phyloP scores from a whole-genome alignment of 2,113 vertebrate genomes.

The Proteles cristata region DNA sequence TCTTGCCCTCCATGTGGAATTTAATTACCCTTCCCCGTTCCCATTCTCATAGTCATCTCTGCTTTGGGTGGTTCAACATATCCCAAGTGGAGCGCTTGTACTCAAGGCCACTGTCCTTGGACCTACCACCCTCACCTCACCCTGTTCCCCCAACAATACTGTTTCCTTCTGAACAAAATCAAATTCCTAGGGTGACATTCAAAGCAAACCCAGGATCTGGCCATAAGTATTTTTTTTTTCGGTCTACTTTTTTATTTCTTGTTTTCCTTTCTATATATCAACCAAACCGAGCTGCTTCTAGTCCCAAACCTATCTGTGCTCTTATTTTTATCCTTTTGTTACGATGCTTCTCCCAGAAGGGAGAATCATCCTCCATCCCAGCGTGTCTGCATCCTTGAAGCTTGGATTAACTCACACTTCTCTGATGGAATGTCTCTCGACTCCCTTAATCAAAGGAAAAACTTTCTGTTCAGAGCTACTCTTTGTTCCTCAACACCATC shows the following conservation, averaged over 20 bases:
- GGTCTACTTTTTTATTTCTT: background rate
- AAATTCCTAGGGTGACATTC: background rate
- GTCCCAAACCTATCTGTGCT: background rate
- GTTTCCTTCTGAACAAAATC: background rate
- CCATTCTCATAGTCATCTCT: background rate
- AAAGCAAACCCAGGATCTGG: background rate
- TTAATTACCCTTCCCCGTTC: background rate
- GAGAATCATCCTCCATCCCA: background rate
- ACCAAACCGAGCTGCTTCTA: background rate
- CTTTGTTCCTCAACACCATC: background rate
- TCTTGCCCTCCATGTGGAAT: too few relatives aligned
- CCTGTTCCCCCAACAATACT: background rate
- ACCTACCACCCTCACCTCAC: fast-evolving
- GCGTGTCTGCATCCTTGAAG: background rate
- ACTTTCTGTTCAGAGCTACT: background rate
- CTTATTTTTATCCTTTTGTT: background rate
- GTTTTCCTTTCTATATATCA: background rate
- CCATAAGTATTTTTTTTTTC: background rate
- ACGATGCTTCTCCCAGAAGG: background rate
- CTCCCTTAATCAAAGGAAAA: background rate
- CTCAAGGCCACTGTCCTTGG: background rate
- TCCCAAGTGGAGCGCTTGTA: background rate
- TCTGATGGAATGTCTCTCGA: background rate
- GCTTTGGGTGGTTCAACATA: background rate
- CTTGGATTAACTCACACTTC: background rate